A percentile compares a stretch with the other conserved stretches of the same genome.
These are phyloP conservation scores for Tenualosa ilisha DNA, from an alignment of 2,797 vertebrate genomes.

Conservation along the genomic window DNA sequence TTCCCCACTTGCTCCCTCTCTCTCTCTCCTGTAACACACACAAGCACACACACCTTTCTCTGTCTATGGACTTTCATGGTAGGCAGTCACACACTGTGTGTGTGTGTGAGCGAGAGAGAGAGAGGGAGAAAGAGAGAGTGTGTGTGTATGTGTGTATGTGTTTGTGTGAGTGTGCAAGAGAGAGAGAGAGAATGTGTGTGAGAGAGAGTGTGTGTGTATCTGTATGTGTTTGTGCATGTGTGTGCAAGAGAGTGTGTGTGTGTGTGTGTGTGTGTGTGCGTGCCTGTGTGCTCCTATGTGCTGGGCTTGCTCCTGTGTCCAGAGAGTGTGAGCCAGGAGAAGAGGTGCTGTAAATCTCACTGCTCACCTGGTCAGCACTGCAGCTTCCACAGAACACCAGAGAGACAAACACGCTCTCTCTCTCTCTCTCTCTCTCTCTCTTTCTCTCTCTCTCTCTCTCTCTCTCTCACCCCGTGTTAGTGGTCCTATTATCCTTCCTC, in stretches of 20 bases:
- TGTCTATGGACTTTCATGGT: not conserved
- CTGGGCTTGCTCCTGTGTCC: not conserved
- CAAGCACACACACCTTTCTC: not conserved
- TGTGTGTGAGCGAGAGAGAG: conserved; percentile 22
- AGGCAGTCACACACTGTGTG: not conserved
- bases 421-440: no score
- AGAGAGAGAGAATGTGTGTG: no score
- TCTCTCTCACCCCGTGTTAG: not conserved
- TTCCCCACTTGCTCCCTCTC: conserved; percentile 28
- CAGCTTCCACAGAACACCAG: not conserved
- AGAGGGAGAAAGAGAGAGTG: not conserved
- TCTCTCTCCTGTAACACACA: conserved; percentile 22
- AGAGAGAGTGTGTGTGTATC: not conserved
- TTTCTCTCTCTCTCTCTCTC: no score
- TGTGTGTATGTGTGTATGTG: not conserved
- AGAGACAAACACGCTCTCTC: not conserved
- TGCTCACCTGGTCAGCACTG: not conserved
- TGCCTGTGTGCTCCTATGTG: not conserved
- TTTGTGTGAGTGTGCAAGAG: not conserved
- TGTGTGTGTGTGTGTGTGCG: not conserved
- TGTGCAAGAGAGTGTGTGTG: not conserved
- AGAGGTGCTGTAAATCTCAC: conserved; percentile 3
- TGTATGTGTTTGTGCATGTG: not conserved
- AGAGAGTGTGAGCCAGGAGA: conserved; percentile 5
- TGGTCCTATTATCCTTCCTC: no score